These are phyloP conservation scores for Channa maculata DNA, from an alignment of 2,113 vertebrate species.

Conservation along the genomic window DNA sequence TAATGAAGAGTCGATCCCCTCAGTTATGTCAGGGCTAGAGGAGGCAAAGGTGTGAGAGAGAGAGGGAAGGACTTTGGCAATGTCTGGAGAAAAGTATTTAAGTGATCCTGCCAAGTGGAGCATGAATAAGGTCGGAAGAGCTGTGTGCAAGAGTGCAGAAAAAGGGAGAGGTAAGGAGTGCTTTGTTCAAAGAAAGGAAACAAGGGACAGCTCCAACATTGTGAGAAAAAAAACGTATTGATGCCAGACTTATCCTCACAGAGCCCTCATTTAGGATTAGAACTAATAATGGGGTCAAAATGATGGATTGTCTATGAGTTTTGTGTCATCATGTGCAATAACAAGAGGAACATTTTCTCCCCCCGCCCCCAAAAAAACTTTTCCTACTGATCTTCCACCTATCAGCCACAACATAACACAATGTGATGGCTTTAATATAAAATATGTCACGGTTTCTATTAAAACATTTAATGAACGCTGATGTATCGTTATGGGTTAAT, in stretches of 20 bases:
- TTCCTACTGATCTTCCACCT: not conserved
- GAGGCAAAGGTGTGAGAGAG: constrained; percentile 41
- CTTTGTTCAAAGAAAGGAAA: constrained; percentile 6
- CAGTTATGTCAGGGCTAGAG: constrained; percentile 34
- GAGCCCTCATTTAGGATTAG: not conserved
- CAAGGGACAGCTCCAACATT: not conserved
- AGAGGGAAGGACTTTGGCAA: constrained; percentile 22
- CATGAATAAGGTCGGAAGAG: constrained; percentile 67
- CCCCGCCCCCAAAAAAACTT: not conserved
- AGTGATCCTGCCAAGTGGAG: constrained; percentile 65
- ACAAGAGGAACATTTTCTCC: too few species aligned
- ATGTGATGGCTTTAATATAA: too few species aligned
- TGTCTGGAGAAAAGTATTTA: constrained; percentile 51
- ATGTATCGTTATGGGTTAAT: too few species aligned
- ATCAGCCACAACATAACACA: too few species aligned
- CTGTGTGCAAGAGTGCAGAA: constrained; percentile 20
- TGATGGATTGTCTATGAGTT: not conserved
- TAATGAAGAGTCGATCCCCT: constrained; percentile 61
- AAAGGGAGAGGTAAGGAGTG: constrained; percentile 24
- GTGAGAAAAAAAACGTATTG: constrained; percentile 21
- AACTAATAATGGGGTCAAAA: not conserved
- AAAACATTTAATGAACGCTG: too few species aligned
- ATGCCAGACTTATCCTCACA: constrained; percentile 9
- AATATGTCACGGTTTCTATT: too few species aligned
- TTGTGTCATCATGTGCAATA: not conserved